These are phyloP conservation scores for Pangasius sanitwongsei DNA, from an alignment of 2,797 vertebrate species.

Conservation along the genomic window DNA sequence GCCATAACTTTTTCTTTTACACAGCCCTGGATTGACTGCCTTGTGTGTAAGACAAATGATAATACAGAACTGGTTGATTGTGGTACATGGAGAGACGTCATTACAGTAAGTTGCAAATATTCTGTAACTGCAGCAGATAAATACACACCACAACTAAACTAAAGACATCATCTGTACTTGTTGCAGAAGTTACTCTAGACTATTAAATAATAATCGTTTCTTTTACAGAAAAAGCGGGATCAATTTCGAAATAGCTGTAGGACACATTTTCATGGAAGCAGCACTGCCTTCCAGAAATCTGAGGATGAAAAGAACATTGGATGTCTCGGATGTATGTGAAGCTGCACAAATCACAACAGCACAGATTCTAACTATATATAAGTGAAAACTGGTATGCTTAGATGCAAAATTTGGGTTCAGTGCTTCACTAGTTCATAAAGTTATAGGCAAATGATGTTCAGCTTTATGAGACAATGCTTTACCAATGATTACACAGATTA, in stretches of 20 bases:
- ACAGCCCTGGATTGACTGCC: background rate
- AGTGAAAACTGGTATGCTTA: background rate
- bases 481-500: background rate
- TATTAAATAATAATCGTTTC: background rate
- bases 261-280: rapidly evolving
- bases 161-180: background rate
- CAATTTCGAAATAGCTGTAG: background rate
- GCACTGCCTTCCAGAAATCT: rapidly evolving
- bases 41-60: background rate
- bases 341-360: background rate
- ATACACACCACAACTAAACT: background rate
- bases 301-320: background rate
- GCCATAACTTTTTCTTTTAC: background rate
- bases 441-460: background rate
- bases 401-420: background rate
- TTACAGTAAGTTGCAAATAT: background rate
- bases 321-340: conserved; percentile 39
- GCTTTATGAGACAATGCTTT: background rate
- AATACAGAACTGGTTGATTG: background rate
- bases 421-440: background rate
- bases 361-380: background rate
- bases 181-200: background rate
- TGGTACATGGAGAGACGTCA: background rate
- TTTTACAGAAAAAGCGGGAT: background rate
- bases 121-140: background rate